Conservation (phyloP, 2,113 vertebrate species). For the Rhinolophus sinicus region DNA sequence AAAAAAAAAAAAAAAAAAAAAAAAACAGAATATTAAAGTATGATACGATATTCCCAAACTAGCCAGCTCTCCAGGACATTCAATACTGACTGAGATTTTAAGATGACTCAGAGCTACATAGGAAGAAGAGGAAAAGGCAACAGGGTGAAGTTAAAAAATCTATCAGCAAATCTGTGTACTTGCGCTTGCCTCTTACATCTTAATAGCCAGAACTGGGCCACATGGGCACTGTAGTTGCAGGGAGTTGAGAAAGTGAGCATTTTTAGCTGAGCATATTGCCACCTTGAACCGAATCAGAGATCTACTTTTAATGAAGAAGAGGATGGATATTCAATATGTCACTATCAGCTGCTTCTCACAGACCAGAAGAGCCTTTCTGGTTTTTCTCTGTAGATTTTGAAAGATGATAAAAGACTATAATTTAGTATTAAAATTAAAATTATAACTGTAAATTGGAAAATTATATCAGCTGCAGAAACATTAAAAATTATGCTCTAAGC, state of each 20-base stretch:
- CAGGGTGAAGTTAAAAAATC: background rate
- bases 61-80: background rate
- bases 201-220: background rate
- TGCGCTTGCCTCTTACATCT: background rate
- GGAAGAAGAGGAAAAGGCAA: background rate
- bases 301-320: background rate
- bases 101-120: background rate
- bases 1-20: background rate
- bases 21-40: background rate
- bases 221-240: background rate
- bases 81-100: background rate
- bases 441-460: slow-evolving; percentile 9
- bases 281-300: background rate
- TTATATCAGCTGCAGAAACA: background rate
- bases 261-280: background rate
- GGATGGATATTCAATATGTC: background rate
- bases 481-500: background rate
- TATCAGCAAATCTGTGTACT: background rate
- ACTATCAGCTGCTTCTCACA: background rate
- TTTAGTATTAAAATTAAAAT: background rate
- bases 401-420: background rate
- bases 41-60: background rate
- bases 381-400: background rate
- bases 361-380: background rate
- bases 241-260: background rate